Evolutionary conservation across 1,140 invertebrate species (phyloP), one percentile per base, ranked within the genome.

Genomic region (Dolichoris vasculosae): DNA sequence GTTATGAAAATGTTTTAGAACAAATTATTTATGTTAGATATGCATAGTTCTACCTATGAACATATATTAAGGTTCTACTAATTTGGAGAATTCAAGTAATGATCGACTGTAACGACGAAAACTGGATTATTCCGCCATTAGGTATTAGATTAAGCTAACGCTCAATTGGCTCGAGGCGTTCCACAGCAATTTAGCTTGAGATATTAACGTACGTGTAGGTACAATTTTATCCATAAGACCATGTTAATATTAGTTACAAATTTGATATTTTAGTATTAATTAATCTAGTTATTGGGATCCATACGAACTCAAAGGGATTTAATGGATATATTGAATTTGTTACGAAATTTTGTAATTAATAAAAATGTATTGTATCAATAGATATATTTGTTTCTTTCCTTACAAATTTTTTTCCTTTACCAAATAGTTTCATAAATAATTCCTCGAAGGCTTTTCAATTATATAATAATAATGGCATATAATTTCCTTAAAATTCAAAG

Each of bases 101-200:
- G 84, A 85, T 85, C 78, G 69, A 82, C n/a, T 76, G 55, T 85
- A 82, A 85, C 79, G 84, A 82, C 71, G 84, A 76, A 76, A 85
- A 82, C 69, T 64, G 78, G 71, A 82, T 85, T 85, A 85, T 82
- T 17, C 51, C 67, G 23, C 69, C 59, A 59, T 85, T 82, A 64
- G 78, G 82, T 81, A 82, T 85, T 76, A 82, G 84, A 85, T 85
- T 85, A 82, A 77, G 55, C 51, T 82, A 85, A 67, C 55, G 30
- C 55, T 64, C 81, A 85, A 85, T 85, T 75, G 71, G 51, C 79
- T 59, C 51, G 79, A 85, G 84, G 78, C 38, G 79, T 46, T 85
- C 26, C 40, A 11, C 59, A 59, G 76, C 71, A 85, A 85, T 85
- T 85, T 63, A 11, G 13, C 59, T 85, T 85, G 83, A 80, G 32